A percentile compares a stretch with the other conserved stretches of the same genome.
phyloP scores from a whole-genome alignment of 2,888 invertebrate species.

The Prionchulus punctatus region DNA sequence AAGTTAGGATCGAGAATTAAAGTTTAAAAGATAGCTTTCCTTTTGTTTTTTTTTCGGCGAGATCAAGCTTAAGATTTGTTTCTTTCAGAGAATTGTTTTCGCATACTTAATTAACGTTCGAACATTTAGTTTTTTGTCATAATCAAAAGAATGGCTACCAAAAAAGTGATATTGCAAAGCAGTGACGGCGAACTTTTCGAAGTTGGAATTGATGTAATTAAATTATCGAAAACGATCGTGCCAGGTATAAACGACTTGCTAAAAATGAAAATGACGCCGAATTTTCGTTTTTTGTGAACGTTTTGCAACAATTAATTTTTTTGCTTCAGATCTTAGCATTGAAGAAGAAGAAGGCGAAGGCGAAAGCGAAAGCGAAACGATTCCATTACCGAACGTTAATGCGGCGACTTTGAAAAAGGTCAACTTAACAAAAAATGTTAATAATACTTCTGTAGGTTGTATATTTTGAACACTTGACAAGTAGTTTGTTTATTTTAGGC shows the following conservation, averaged over 20 bases:
- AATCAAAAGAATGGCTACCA: neutral
- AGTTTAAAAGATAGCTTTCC: no score
- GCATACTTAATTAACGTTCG: no score
- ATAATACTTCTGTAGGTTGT: neutral
- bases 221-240: constrained; percentile 92
- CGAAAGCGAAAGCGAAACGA: constrained; percentile 58
- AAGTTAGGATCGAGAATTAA: no score
- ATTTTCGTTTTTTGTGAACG: neutral
- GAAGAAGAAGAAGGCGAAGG: constrained; percentile 48
- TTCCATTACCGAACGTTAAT: constrained; percentile 90
- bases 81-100: no score
- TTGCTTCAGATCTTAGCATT: constrained; percentile 36
- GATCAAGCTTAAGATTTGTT: no score
- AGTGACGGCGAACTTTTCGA: constrained; percentile 88
- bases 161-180: constrained; percentile 67
- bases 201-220: constrained; percentile 88
- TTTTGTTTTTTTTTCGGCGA: no score
- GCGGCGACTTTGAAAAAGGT: constrained; percentile 85
- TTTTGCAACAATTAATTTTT: constrained; percentile 1
- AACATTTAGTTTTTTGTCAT: no score
- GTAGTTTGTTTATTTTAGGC: neutral
- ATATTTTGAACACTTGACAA: neutral
- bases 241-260: constrained; percentile 38
- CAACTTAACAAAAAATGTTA: no score
- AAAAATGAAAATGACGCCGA: neutral